Evolutionary conservation across 2,113 vertebrate species (phyloP), one percentile per base, ranked within the genome.

Genomic region (Carassius gibelio): DNA sequence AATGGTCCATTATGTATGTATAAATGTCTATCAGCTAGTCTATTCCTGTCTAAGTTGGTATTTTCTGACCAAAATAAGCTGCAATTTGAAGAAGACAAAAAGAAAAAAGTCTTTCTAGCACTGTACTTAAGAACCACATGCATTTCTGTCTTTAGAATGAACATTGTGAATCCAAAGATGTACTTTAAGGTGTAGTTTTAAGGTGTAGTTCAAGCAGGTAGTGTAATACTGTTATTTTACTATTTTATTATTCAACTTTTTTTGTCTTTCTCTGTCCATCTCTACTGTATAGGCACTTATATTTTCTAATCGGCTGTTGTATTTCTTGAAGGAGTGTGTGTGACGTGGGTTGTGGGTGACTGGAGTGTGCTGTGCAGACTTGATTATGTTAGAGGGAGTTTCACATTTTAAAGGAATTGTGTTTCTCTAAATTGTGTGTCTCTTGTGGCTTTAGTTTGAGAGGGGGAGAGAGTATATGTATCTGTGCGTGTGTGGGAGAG

Each of bases 401-500:
- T 55, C 26, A 82, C 45, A 59, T 26, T 75, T 59, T 15, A 42
- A n/a, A 75, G 21, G 50, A 62, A 48, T 75, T 42, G 34, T 83
- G 69, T 59, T 89, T 90, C 86, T 88, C 85, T 86, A n/a, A 82
- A 86, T 87, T 81, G 75, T 86, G 86, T 77, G 83, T 79, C 85
- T 26, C 87, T 79, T 90, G 26, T 87, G 85, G 84, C 42, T 36
- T 74, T 23, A 86, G 13, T 84, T 85, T 84, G 88, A 66, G 80
- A 76, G 74, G 85, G 48, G 11, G 85, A 82, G 88, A 81, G 42
- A 88, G 91, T 92, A 89, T 87, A 88, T 85, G 90, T 91, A 87
- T 87, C 89, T 87, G 85, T 87, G 84, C 78, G 68, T 69, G 85
- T 42, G 68, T 69, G 85, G 38, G 71, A 61, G 87, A 85, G 69